Percentiles rank a stretch among this genome's conserved stretches.
Conservation (phyloP, 2,797 vertebrate genomes). For the Octomys mimax region DNA sequence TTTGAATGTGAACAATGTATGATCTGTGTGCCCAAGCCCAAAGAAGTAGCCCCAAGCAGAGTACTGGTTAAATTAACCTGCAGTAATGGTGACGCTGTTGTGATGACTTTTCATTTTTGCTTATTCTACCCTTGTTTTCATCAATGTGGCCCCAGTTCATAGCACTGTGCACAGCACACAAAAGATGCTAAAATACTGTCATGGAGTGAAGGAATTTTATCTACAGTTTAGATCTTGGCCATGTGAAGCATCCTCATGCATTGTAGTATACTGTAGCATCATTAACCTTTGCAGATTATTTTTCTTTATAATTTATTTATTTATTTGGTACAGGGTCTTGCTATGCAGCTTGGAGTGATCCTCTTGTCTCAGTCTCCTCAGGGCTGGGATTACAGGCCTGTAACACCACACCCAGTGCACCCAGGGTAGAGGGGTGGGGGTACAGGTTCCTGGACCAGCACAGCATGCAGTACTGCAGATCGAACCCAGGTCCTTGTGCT, state of each 20-base stretch:
- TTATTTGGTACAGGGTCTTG: too few species aligned
- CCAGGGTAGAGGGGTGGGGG: too few species aligned
- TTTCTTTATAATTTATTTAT: too few species aligned
- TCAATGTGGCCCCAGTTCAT: not conserved
- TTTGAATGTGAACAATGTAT: not conserved
- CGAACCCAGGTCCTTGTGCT: too few species aligned
- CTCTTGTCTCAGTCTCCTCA: too few species aligned
- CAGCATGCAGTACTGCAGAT: too few species aligned
- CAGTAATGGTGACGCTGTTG: not conserved
- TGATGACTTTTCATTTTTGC: not conserved
- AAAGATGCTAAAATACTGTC: not conserved
- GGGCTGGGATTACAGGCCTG: too few species aligned
- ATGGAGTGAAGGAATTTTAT: not conserved
- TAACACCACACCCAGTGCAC: too few species aligned
- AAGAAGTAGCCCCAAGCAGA: not conserved
- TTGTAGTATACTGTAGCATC: not conserved
- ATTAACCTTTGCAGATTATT: not conserved
- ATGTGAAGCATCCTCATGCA: not conserved
- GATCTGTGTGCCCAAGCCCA: not conserved
- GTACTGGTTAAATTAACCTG: not conserved
- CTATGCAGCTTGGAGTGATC: too few species aligned
- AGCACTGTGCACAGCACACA: not conserved
- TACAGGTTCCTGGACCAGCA: too few species aligned
- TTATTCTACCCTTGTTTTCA: conserved; percentile 2
- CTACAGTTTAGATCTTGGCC: not conserved